Evolutionary conservation across 2,888 invertebrate genomes (phyloP).

Genomic region (Monochamus alternatus): DNA sequence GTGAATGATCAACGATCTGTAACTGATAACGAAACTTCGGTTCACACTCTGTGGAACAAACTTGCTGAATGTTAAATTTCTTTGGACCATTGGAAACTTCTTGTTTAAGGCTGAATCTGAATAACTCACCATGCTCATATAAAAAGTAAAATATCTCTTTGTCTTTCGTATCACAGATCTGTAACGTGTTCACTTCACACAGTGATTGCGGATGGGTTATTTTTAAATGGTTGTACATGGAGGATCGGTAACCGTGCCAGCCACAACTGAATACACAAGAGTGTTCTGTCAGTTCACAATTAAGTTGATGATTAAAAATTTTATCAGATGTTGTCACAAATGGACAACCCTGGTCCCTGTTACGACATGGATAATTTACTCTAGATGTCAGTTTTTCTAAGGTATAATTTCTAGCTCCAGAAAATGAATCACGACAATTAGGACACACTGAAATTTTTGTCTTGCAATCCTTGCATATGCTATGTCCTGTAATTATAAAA

Average conservation of each 20-base stretch:
- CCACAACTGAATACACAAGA: constrained; percentile 49
- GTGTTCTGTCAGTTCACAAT: constrained; percentile 50
- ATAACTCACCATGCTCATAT: constrained; percentile 50
- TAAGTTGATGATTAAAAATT: constrained; percentile 49
- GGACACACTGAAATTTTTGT: constrained; percentile 51
- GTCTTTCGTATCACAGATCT: constrained; percentile 43
- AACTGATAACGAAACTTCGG: constrained; percentile 47
- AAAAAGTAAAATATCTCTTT: constrained; percentile 41
- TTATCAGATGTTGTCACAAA: constrained; percentile 51
- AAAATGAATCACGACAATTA: constrained; percentile 48
- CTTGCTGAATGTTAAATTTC: constrained; percentile 49
- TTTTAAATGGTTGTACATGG: constrained; percentile 48
- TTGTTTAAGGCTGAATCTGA: constrained; percentile 49
- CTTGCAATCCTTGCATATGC: constrained; percentile 55
- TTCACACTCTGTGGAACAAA: constrained; percentile 37
- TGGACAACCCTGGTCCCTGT: constrained; percentile 54
- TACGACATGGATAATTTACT: constrained; percentile 53
- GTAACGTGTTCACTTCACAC: constrained; percentile 39
- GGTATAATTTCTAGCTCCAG: constrained; percentile 54
- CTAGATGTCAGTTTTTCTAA: constrained; percentile 54
- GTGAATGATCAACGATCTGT: constrained; percentile 42
- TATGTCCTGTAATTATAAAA: constrained; percentile 52
- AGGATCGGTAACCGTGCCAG: constrained; percentile 44
- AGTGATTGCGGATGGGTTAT: constrained; percentile 40
- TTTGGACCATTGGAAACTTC: constrained; percentile 21